These are phyloP conservation scores for Eilema depressum DNA, from an alignment of 2,888 invertebrate species.

Conservation along the genomic window DNA sequence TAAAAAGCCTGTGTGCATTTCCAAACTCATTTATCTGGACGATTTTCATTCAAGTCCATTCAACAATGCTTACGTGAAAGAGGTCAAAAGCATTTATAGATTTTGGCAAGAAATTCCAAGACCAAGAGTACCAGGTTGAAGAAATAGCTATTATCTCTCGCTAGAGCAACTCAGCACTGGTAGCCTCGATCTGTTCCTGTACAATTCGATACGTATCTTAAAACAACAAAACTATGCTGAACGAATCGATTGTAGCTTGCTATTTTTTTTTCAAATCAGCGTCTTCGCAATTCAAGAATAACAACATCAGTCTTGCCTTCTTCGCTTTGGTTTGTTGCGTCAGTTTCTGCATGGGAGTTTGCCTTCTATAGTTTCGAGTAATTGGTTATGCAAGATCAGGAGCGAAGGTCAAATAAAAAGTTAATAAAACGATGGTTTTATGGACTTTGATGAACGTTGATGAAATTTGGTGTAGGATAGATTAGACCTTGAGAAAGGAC, in stretches of 20 bases:
- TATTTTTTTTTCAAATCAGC: conserved; percentile 3
- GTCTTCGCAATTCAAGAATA: conserved; percentile 10
- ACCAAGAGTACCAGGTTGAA: not conserved
- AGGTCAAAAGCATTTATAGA: not conserved
- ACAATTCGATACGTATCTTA: not conserved
- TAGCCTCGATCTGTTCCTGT: not conserved
- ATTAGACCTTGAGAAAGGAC: no score
- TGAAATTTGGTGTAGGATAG: no score
- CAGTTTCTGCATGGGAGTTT: conserved; percentile 28
- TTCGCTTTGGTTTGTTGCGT: conserved; percentile 23
- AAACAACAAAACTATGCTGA: conserved; percentile 1
- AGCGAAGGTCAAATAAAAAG: conserved; percentile 30
- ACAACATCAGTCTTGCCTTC: conserved; percentile 35
- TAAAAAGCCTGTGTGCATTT: not conserved
- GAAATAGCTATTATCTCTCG: not conserved
- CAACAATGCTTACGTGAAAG: no score
- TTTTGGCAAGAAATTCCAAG: not conserved
- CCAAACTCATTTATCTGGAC: no score
- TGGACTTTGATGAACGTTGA: no score
- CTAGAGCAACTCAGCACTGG: not conserved
- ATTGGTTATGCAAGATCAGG: conserved; percentile 37
- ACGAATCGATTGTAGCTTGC: not conserved
- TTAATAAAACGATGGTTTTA: conserved; percentile 38
- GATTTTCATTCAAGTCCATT: no score
- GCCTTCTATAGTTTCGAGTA: conserved; percentile 25